A percentile compares a stretch with the other conserved stretches of the same genome.
phyloP scores from a whole-genome alignment of 2,113 vertebrate species.

The Strigops habroptila region DNA sequence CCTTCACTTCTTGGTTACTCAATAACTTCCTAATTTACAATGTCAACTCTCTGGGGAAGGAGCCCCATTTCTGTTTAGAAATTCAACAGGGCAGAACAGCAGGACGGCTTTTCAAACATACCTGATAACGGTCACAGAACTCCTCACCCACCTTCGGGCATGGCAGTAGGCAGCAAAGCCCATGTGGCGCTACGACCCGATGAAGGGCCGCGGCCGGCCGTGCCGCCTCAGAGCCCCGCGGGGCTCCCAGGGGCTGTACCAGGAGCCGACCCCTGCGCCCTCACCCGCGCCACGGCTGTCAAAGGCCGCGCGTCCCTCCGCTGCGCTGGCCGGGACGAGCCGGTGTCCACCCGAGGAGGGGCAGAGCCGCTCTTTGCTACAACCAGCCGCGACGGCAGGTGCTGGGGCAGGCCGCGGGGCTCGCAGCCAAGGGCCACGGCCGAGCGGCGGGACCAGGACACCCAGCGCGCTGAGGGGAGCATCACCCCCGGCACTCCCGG shows the following conservation, averaged over 20 bases:
- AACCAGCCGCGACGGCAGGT: background rate
- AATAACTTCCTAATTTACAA: background rate
- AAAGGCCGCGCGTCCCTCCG: background rate
- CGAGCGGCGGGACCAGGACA: background rate
- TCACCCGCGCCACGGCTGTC: fast-evolving
- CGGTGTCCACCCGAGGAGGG: background rate
- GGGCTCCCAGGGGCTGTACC: background rate
- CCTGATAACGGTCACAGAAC: background rate
- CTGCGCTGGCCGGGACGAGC: no score
- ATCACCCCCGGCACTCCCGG: no score
- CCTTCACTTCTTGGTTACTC: background rate
- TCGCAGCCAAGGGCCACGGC: background rate
- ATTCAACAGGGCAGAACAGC: background rate
- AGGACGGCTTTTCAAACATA: background rate
- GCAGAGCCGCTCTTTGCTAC: no score
- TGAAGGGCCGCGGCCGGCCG: background rate
- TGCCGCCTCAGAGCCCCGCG: fast-evolving
- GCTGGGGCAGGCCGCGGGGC: background rate
- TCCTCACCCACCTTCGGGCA: background rate
- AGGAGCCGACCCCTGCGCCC: background rate
- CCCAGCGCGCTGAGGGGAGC: no score
- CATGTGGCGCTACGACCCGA: fast-evolving
- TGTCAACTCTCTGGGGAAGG: background rate
- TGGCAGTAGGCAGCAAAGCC: background rate
- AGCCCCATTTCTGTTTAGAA: background rate